These are phyloP conservation scores for Priocnemis perturbator DNA, from an alignment of 2,888 invertebrate species.

Conservation along the genomic window DNA sequence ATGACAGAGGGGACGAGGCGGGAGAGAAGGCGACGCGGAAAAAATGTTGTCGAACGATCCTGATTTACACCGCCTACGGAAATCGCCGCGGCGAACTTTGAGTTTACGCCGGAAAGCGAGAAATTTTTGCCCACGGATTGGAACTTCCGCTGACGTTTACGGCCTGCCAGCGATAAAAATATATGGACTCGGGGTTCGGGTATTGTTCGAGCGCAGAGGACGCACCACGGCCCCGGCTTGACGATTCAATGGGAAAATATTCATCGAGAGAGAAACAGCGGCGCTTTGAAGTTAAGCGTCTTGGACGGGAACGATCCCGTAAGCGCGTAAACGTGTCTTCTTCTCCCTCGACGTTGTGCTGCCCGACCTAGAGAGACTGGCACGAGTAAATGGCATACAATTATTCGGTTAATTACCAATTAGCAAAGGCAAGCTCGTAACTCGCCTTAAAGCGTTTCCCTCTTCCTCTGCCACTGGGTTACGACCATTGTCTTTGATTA, in stretches of 20 bases:
- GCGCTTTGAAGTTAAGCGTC: no score
- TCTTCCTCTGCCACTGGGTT: conserved; percentile 30
- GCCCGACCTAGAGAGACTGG: conserved; percentile 3
- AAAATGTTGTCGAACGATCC: conserved; percentile 66
- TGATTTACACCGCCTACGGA: conserved; percentile 65
- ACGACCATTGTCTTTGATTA: conserved; percentile 67
- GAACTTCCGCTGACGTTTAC: conserved; percentile 47
- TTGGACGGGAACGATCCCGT: no score
- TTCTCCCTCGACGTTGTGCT: not conserved
- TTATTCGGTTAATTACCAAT: conserved; percentile 58
- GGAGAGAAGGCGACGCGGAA: conserved; percentile 33
- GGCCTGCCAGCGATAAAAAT: conserved; percentile 5
- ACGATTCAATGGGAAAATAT: not conserved
- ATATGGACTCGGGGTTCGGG: not conserved
- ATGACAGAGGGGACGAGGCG: conserved; percentile 15
- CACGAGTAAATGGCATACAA: conserved; percentile 25
- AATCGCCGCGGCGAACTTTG: conserved; percentile 61
- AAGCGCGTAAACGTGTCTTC: not conserved
- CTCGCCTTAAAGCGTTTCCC: conserved; percentile 49
- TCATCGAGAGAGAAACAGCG: not conserved
- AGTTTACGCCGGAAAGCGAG: conserved; percentile 48
- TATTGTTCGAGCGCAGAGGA: no score
- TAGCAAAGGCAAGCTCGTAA: conserved; percentile 57
- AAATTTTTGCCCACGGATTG: conserved; percentile 51
- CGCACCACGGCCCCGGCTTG: not conserved